These are phyloP conservation scores for Cataglyphis albicans DNA, from an alignment of 2,888 invertebrate species.

Conservation along the genomic window DNA sequence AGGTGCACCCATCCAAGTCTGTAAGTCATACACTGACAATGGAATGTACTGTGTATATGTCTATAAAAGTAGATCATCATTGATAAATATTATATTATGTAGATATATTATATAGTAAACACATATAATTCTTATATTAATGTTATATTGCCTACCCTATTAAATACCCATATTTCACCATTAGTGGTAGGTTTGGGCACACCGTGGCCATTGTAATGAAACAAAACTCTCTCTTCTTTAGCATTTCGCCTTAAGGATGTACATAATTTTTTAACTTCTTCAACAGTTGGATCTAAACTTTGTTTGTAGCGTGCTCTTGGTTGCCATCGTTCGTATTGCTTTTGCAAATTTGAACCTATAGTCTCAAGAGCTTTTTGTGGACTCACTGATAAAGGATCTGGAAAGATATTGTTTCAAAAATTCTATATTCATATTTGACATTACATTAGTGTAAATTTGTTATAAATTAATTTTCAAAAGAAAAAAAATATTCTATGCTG, in stretches of 20 bases:
- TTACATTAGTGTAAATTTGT: not conserved
- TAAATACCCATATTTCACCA: constrained; percentile 99
- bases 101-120: not conserved
- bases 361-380: constrained; percentile 96
- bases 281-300: constrained; percentile 98
- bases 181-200: constrained; percentile 99
- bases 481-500: not conserved
- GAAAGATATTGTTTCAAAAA: not conserved
- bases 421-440: not conserved
- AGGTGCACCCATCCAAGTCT: constrained; percentile 99
- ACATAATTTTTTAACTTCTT: constrained; percentile 99
- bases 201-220: constrained; percentile 99
- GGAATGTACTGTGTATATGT: constrained; percentile 99
- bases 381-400: constrained; percentile 95
- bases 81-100: constrained; percentile 19
- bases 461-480: not conserved
- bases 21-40: constrained; percentile 98
- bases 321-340: constrained; percentile 99
- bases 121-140: not conserved
- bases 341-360: constrained; percentile 96
- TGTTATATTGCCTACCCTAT: constrained; percentile 89
- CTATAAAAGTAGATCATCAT: constrained; percentile 86
- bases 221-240: constrained; percentile 98
- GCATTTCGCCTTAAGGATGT: constrained; percentile 97
- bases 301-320: constrained; percentile 99